These are phyloP conservation scores for Synanthedon andrenaeformis DNA, from an alignment of 2,888 invertebrate genomes.

Conservation along the genomic window DNA sequence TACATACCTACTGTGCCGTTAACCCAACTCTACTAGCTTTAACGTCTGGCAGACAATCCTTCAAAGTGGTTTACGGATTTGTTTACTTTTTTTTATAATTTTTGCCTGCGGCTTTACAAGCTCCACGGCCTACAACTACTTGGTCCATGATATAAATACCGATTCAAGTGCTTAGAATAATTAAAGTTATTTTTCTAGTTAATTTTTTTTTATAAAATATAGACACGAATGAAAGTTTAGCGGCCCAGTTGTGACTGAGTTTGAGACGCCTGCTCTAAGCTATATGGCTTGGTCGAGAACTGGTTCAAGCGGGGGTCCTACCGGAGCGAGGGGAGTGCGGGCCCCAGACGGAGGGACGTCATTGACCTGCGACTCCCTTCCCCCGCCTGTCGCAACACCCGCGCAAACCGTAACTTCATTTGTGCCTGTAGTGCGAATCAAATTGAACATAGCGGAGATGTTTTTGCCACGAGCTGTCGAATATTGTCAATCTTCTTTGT, in stretches of 20 bases:
- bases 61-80: no score
- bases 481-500: not conserved
- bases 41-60: no score
- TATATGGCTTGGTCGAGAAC: constrained; percentile 35
- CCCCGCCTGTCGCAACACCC: constrained; percentile 36
- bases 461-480: constrained; percentile 20
- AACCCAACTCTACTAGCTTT: no score
- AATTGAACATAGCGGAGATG: constrained; percentile 43
- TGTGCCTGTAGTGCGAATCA: constrained; percentile 51
- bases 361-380: constrained; percentile 51
- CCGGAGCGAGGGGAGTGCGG: constrained; percentile 23
- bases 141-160: no score
- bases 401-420: constrained; percentile 58
- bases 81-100: no score
- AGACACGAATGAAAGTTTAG: not conserved
- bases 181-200: no score
- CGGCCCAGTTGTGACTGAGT: constrained; percentile 3
- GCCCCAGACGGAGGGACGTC: constrained; percentile 62
- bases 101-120: no score
- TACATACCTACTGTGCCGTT: no score
- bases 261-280: constrained; percentile 25
- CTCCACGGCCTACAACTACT: no score
- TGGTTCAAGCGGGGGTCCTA: constrained; percentile 28
- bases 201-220: no score
- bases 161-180: no score